Base-by-base conservation (phyloP, 2,797 vertebrate genomes). In the Myoxocephalus aenaeus region DNA sequence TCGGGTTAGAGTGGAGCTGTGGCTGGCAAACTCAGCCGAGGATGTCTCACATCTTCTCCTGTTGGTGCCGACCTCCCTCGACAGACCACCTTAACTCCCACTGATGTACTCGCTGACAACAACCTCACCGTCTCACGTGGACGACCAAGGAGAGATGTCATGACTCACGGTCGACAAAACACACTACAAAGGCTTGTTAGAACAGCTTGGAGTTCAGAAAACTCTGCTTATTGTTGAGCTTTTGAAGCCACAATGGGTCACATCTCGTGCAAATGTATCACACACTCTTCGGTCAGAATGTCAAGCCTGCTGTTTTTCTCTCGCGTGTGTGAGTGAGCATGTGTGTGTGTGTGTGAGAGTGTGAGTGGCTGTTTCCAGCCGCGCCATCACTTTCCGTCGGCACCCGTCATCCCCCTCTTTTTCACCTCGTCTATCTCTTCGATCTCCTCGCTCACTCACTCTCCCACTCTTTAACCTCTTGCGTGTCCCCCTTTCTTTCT, bases 361-460 rank as follows among this genome's bases (percentile, higher is more conserved):
- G 90, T 92, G 93, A 92, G 87, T 68, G 75, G 66, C 86, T 92
- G 77, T 95, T 95, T 95, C 94, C 94, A 94, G 87, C 88, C 86
- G 70, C 87, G 80, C 88, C 87, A 91, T 91, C 92, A 92, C 88
- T 95, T 95, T 95, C 94, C 93, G 65, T 84, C 76, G 29, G 58
- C 73, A 80, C 75, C 63, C 70, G 59, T 89, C 87, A 83, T 83
- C 91, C 90, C 87, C 89, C 83, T 89, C 87, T 81, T 83, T 90
- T 88, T 90, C 83, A 64, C 78, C 81, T 87, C 34, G 1, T 81
- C 61, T 84, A 85, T 86, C 89, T 86, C 62, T 81, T 77, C 75
- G 13, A 81, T 83, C 85, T 85, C 76, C 50, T 70, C 77, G 29
- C 86, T 83, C 84, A 50, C 86, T 87, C 90, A 86, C 90, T 87